Percentiles rank a stretch among this genome's conserved stretches.
These are phyloP conservation scores for Leptopilina drosophilae DNA, from an alignment of 2,888 invertebrate species.

Conservation along the genomic window DNA sequence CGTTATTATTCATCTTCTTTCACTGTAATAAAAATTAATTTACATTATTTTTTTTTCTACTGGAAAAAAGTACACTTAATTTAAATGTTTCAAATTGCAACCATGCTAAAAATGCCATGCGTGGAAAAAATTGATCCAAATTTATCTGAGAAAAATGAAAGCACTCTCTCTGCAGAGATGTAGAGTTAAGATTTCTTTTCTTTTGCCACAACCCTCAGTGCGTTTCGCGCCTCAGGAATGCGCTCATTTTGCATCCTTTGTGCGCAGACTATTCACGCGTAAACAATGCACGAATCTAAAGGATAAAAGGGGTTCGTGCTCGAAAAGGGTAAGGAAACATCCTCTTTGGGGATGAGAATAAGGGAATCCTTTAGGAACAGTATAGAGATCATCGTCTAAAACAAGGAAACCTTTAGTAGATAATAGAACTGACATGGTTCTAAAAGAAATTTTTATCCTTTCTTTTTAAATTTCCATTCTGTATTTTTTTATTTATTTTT, in stretches of 20 bases:
- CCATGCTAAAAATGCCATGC: too few relatives aligned
- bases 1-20: too few relatives aligned
- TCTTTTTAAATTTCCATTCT: too few relatives aligned
- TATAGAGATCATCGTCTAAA: slow-evolving; percentile 3
- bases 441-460: too few relatives aligned
- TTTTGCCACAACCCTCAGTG: slow-evolving; percentile 7
- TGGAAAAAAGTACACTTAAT: too few relatives aligned
- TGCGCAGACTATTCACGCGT: slow-evolving; percentile 62
- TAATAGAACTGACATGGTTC: too few relatives aligned
- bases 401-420: slow-evolving; percentile 19
- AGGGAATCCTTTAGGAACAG: slow-evolving; percentile 7
- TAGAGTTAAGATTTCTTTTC: not conserved
- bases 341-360: not conserved
- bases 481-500: too few relatives aligned
- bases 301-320: slow-evolving; percentile 53
- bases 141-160: slow-evolving; percentile 1
- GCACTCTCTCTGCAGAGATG: slow-evolving; percentile 21
- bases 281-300: slow-evolving; percentile 64
- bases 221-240: slow-evolving; percentile 59
- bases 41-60: too few relatives aligned
- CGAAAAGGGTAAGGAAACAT: slow-evolving; percentile 41
- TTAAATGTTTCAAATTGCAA: too few relatives aligned
- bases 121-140: too few relatives aligned
- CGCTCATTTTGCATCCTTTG: slow-evolving; percentile 68
- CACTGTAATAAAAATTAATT: too few relatives aligned